A percentile compares a stretch with the other conserved stretches of the same genome.
Evolutionary conservation across 2,113 vertebrate genomes (phyloP).

Genomic region (Gymnogyps californianus): DNA sequence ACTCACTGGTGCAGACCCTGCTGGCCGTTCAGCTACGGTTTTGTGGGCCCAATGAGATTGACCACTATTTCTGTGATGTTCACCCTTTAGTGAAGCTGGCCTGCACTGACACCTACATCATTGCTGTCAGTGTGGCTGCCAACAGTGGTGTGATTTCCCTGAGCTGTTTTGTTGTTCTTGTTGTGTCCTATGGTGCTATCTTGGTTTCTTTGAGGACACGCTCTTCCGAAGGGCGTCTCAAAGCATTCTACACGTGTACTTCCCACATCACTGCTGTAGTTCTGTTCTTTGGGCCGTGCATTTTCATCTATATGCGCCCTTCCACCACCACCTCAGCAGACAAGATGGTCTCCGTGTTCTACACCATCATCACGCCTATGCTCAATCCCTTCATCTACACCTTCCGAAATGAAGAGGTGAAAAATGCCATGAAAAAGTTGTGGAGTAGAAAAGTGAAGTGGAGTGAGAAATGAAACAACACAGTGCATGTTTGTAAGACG

Average conservation of each 20-base stretch:
- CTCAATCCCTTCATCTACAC: constrained; percentile 68
- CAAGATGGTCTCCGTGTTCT: constrained; percentile 57
- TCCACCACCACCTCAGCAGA: constrained; percentile 55
- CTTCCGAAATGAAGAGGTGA: constrained; percentile 60
- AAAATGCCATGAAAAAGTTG: background rate
- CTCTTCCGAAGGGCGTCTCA: background rate
- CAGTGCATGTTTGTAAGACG: background rate
- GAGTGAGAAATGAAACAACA: background rate
- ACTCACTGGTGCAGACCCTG: background rate
- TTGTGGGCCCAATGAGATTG: background rate
- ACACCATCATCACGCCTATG: constrained; percentile 57
- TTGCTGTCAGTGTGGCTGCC: background rate
- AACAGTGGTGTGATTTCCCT: background rate
- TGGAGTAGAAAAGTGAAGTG: background rate
- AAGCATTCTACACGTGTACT: constrained; percentile 42
- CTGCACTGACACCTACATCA: background rate
- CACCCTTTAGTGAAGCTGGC: background rate
- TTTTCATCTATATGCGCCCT: constrained; percentile 61
- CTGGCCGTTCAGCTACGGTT: background rate
- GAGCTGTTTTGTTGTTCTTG: background rate
- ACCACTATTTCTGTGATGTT: background rate
- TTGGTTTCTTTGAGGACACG: constrained; percentile 23
- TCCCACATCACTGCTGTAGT: constrained; percentile 43
- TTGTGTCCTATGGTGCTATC: constrained; percentile 23
- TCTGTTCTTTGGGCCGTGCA: constrained; percentile 44